Conservation (phyloP, 35 echinoderm and acorn worm genomes). For the Ophiothrix spiculata region DNA sequence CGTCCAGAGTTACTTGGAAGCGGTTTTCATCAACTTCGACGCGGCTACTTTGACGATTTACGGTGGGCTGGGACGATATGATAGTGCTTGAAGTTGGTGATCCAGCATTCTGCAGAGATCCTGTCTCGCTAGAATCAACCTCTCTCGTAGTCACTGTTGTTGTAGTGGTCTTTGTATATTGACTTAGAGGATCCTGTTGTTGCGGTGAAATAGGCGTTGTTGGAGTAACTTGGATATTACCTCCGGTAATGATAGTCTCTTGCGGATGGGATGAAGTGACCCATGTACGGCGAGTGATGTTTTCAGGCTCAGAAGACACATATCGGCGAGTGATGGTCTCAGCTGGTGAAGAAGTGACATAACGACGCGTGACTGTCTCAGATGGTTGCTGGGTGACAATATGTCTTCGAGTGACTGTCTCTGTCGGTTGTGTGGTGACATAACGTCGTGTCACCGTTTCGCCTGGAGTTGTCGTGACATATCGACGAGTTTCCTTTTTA, state of each 20-base stretch:
- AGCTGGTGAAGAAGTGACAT: background rate
- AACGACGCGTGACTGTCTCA: conserved; percentile 32
- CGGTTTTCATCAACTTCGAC: conserved; percentile 73
- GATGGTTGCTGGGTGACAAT: background rate
- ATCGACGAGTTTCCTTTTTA: background rate
- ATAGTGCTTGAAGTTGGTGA: background rate
- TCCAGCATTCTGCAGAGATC: background rate
- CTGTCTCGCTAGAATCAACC: conserved; percentile 8
- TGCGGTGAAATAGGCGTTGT: background rate
- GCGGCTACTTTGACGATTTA: conserved; percentile 64
- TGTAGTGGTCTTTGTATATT: conserved; percentile 59
- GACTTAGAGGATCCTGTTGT: background rate
- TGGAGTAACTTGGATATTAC: background rate
- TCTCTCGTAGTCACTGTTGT: conserved; percentile 10
- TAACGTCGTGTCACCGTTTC: background rate
- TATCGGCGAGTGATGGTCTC: background rate
- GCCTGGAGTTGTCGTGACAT: background rate
- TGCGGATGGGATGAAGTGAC: conserved; percentile 20
- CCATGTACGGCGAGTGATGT: conserved; percentile 7
- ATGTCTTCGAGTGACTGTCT: background rate
- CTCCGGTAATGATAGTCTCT: conserved; percentile 37
- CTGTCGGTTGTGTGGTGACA: conserved; percentile 6
- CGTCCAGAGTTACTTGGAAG: conserved; percentile 88
- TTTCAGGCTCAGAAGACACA: background rate
- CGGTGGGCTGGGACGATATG: background rate